A percentile compares a stretch with the other conserved stretches of the same genome.
Conservation (phyloP, 2,797 vertebrate genomes). For the Sciaenops ocellatus region DNA sequence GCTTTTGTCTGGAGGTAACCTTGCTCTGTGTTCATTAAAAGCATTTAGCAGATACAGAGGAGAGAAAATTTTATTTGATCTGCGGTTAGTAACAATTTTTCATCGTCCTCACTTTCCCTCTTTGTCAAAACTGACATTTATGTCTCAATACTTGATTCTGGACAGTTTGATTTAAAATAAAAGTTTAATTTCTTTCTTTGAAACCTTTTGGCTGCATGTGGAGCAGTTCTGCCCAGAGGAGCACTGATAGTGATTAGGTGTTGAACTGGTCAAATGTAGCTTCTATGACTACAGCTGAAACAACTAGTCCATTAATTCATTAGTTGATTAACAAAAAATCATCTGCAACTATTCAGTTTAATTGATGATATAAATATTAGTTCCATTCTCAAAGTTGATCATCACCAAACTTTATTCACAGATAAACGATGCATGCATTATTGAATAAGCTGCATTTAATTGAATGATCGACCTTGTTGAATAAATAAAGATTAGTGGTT, state of each 20-base stretch:
- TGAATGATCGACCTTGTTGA: slow-evolving; percentile 6
- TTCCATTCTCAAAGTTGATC: not conserved
- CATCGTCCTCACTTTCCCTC: not conserved
- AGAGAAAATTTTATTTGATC: slow-evolving; percentile 34
- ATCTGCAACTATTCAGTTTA: not conserved
- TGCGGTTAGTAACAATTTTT: not conserved
- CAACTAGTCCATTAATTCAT: not conserved
- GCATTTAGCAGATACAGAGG: slow-evolving; percentile 7
- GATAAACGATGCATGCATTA: not conserved
- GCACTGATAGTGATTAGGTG: slow-evolving; percentile 3
- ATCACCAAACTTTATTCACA: not conserved
- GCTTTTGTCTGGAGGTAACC: slow-evolving; percentile 27
- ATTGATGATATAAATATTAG: not conserved
- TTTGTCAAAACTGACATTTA: not conserved
- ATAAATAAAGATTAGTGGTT: slow-evolving; percentile 10
- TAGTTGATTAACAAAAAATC: not conserved
- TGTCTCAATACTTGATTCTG: not conserved
- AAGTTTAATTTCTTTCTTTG: not conserved
- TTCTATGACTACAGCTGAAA: not conserved
- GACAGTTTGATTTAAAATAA: not conserved
- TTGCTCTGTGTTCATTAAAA: slow-evolving; percentile 1
- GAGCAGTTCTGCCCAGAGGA: not conserved
- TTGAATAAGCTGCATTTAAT: not conserved
- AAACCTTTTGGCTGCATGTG: not conserved
- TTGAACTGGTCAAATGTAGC: slow-evolving; percentile 4